Percentiles rank a stretch among this genome's conserved stretches.
These are phyloP conservation scores for Mamestra brassicae DNA, from an alignment of 2,888 invertebrate species.

Conservation along the genomic window DNA sequence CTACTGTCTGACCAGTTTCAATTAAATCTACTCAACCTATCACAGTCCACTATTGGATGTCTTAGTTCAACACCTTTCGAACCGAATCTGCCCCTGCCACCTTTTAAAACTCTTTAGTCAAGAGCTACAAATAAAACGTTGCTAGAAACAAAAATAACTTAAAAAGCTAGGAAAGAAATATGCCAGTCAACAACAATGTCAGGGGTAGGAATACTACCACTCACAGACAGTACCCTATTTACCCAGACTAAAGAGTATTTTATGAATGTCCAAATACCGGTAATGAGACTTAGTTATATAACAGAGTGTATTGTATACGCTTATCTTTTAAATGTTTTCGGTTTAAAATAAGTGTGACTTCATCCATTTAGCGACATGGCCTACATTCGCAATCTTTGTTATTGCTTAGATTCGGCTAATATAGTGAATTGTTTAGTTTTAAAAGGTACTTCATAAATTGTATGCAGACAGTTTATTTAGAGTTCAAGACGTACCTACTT, in stretches of 20 bases:
- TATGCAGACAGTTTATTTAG: too few species aligned
- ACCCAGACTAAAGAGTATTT: background rate
- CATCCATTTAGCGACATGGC: constrained; percentile 35
- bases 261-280: background rate
- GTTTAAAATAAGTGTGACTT: constrained; percentile 24
- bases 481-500: background rate
- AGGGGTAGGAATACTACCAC: background rate
- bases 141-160: too few species aligned
- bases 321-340: constrained; percentile 25
- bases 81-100: too few species aligned
- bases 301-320: background rate
- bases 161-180: background rate
- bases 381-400: constrained; percentile 56
- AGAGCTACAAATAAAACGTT: background rate
- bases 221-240: background rate
- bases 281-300: constrained; percentile 19
- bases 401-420: constrained; percentile 45
- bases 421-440: background rate
- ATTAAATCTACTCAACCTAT: too few species aligned
- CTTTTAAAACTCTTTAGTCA: too few species aligned
- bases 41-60: too few species aligned
- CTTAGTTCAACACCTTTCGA: too few species aligned
- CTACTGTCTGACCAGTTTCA: too few species aligned
- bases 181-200: background rate
- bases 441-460: too few species aligned